Conservation (phyloP, 2,113 vertebrate genomes). For the Vireo altiloquus region DNA sequence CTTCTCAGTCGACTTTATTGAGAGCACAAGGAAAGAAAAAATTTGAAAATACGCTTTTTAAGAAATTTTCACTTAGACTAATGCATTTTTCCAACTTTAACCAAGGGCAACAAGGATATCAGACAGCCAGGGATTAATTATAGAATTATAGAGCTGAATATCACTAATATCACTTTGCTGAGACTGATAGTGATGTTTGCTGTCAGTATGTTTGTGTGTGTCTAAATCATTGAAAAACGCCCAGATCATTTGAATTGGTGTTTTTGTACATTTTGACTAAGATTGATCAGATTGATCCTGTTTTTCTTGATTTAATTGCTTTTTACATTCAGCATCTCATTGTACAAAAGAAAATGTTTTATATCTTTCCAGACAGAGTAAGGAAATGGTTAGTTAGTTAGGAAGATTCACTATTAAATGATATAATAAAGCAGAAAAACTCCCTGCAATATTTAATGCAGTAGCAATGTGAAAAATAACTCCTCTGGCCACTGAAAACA, state of each 20-base stretch:
- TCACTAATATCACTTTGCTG: background rate
- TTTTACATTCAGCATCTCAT: background rate
- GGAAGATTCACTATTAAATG: background rate
- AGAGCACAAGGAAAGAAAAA: background rate
- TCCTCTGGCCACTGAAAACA: background rate
- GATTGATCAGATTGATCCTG: background rate
- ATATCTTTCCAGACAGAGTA: background rate
- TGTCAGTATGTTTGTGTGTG: background rate
- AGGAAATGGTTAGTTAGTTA: too few relatives aligned
- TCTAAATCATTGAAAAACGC: background rate
- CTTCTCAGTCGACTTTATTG: background rate
- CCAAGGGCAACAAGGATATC: background rate
- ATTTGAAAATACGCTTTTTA: rapidly evolving
- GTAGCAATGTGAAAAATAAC: background rate
- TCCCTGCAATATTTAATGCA: background rate
- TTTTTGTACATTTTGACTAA: background rate
- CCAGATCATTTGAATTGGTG: background rate
- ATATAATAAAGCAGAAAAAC: background rate
- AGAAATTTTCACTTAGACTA: background rate
- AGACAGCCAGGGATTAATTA: background rate
- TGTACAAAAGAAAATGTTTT: background rate
- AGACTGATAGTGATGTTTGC: background rate
- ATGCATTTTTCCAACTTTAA: background rate
- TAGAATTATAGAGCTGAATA: background rate
- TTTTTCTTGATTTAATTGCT: background rate